Conservation (phyloP, 2,888 invertebrate species). For the Achlya flavicornis region DNA sequence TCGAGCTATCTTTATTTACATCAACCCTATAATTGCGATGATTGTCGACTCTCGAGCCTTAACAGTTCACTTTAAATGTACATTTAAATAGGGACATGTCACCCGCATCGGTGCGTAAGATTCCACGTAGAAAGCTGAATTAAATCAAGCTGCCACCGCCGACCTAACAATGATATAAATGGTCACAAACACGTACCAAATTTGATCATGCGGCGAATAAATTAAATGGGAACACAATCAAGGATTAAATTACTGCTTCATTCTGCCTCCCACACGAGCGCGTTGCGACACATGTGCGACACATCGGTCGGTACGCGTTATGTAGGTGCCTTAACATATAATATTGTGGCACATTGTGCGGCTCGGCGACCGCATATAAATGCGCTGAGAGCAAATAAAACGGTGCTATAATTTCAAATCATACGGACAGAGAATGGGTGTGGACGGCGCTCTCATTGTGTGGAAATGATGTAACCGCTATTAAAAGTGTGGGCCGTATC, state of each 20-base stretch:
- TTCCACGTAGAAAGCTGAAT: slow-evolving; percentile 51
- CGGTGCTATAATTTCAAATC: slow-evolving; percentile 84
- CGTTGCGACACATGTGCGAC: slow-evolving; percentile 74
- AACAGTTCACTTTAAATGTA: slow-evolving; percentile 26
- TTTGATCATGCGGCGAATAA: slow-evolving; percentile 80
- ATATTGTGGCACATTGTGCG: slow-evolving; percentile 78
- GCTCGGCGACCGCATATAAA: slow-evolving; percentile 80
- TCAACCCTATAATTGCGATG: slow-evolving; percentile 44
- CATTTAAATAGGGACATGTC: slow-evolving; percentile 45
- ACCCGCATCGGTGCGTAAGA: slow-evolving; percentile 40
- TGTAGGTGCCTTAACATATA: slow-evolving; percentile 77
- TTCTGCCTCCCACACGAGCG: slow-evolving; percentile 76
- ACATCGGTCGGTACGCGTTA: slow-evolving; percentile 53
- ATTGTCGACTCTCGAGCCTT: slow-evolving; percentile 29
- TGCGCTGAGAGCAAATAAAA: slow-evolving; percentile 83
- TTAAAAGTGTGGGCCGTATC: slow-evolving; percentile 84
- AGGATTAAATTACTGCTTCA: slow-evolving; percentile 81
- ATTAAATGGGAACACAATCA: slow-evolving; percentile 82
- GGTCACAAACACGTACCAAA: slow-evolving; percentile 77
- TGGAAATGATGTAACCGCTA: slow-evolving; percentile 84
- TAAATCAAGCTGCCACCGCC: slow-evolving; percentile 56
- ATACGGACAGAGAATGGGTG: slow-evolving; percentile 85
- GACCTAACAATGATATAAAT: slow-evolving; percentile 68
- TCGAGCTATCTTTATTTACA: slow-evolving; percentile 35
- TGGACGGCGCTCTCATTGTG: slow-evolving; percentile 84